Evolutionary conservation across 2,888 invertebrate species (phyloP), one percentile per base, ranked within the genome.

Genomic region (Agrypnus murinus): DNA sequence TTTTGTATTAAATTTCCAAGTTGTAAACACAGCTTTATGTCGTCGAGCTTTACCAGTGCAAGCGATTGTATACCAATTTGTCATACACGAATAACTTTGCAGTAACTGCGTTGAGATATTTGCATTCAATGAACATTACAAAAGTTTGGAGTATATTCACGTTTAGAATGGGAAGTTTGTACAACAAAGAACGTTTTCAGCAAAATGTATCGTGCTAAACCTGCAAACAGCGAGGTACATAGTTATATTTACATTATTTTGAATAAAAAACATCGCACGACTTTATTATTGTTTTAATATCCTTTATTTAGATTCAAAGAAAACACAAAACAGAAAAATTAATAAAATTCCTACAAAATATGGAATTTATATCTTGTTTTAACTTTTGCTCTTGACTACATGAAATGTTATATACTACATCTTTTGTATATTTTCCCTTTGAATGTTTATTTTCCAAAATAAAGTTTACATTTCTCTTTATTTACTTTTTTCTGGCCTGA

Each of bases 401-500:
- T 12, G 50, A 50, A 50, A 50, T 50, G 12, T 19, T 31, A 50
- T 50, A 25, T 25, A n/a, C n/a, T n/a, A 50, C n/a, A 50, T 32
- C 50, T 32, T 46, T 50, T 50, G 50, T 32, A 32, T 7, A 12
- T 12, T 25, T 50, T 50, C 19, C 19, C 50, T 50, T 50, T 50
- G 31, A 50, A 50, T 50, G 12, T 50, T 50, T 50, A 14, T 32
- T 32, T 50, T 50, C 25, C 50, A 9, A 50, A 50, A 50, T 50
- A 32, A 50, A 32, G 50, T 50, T 50, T 50, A 32, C 50, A 50
- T 50, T 50, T 19, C 31, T 31, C 50, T 50, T 31, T 46, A 19
- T 46, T 50, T 50, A 50, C 46, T 19, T 50, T 32, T 40, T 50
- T 32, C 50, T n/a, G 50, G 31, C 50, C 31, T 32, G 50, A 50